Evolutionary conservation across 2,888 invertebrate species (phyloP).

Genomic region (Standfussiana lucernea): DNA sequence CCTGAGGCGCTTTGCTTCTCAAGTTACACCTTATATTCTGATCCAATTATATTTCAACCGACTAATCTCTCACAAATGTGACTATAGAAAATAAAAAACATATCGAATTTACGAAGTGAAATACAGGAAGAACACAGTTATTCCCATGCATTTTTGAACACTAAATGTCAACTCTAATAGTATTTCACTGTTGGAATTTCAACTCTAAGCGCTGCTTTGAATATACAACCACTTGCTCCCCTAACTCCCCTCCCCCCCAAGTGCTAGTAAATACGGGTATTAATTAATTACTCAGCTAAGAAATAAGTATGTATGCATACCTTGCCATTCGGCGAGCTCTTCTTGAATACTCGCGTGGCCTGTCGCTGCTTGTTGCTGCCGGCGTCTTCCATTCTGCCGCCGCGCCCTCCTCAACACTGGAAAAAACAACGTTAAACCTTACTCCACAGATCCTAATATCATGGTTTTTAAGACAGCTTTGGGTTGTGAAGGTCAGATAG

Average conservation of each 20-base stretch:
- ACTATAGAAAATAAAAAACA: neutral
- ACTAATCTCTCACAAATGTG: neutral
- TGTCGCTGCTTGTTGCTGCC: conserved; percentile 93
- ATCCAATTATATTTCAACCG: neutral
- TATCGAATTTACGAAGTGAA: neutral
- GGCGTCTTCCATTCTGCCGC: conserved; percentile 93
- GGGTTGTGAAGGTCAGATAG: neutral
- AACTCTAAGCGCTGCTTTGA: neutral
- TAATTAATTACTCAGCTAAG: neutral
- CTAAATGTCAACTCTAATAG: neutral
- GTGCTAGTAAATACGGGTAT: neutral
- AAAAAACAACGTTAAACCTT: conserved; percentile 34
- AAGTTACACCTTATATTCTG: neutral
- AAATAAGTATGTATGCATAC: conserved; percentile 80
- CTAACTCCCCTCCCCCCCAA: neutral
- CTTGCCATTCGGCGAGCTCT: conserved; percentile 99
- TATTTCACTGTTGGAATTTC: neutral
- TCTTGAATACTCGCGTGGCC: conserved; percentile 98
- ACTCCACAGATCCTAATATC: neutral
- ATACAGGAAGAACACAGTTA: neutral
- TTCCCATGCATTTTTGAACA: neutral
- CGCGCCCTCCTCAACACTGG: conserved; percentile 88
- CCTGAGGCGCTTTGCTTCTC: conserved; percentile 3
- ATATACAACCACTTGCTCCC: neutral
- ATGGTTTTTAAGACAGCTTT: neutral